phyloP scores from a whole-genome alignment of 2,888 invertebrate genomes.

The Meiosimyza decipiens region DNA sequence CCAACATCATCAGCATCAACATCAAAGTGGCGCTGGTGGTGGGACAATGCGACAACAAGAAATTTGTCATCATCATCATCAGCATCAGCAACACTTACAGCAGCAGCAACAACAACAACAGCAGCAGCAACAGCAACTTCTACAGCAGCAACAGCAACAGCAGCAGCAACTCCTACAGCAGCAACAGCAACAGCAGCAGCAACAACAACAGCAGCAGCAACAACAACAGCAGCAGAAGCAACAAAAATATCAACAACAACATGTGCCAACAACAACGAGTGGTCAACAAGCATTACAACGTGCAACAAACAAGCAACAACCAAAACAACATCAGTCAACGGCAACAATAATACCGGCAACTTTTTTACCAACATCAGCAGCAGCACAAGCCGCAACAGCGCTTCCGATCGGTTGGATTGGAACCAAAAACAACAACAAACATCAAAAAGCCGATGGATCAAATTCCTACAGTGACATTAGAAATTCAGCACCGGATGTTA shows the following conservation, averaged over 20 bases:
- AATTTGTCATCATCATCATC: slow-evolving; percentile 63
- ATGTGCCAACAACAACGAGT: slow-evolving; percentile 44
- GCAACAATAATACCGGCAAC: slow-evolving; percentile 47
- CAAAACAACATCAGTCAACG: slow-evolving; percentile 43
- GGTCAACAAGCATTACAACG: slow-evolving; percentile 27
- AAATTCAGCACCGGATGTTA: slow-evolving; percentile 90
- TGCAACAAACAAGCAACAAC: slow-evolving; percentile 44
- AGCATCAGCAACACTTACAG: slow-evolving; percentile 62
- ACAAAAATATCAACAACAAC: slow-evolving; percentile 46
- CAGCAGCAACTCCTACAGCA: slow-evolving; percentile 34
- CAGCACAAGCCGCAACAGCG: slow-evolving; percentile 25
- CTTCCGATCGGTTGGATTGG: slow-evolving; percentile 37
- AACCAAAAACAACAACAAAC: slow-evolving; percentile 36
- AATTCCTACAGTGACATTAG: slow-evolving; percentile 86
- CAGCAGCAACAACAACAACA: slow-evolving; percentile 54
- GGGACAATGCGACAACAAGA: slow-evolving; percentile 43
- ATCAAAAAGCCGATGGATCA: slow-evolving; percentile 61
- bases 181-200: slow-evolving; percentile 39
- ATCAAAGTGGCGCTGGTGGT: slow-evolving; percentile 42
- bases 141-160: slow-evolving; percentile 11
- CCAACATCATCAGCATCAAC: slow-evolving; percentile 49
- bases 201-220: slow-evolving; percentile 40
- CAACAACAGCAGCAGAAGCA: slow-evolving; percentile 43
- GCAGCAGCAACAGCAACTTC: slow-evolving; percentile 38
- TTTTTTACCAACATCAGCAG: slow-evolving; percentile 37